A percentile compares a stretch with the other conserved stretches of the same genome.
phyloP scores from a whole-genome alignment of 2,797 vertebrate genomes.

The Phrynocephalus forsythii region DNA sequence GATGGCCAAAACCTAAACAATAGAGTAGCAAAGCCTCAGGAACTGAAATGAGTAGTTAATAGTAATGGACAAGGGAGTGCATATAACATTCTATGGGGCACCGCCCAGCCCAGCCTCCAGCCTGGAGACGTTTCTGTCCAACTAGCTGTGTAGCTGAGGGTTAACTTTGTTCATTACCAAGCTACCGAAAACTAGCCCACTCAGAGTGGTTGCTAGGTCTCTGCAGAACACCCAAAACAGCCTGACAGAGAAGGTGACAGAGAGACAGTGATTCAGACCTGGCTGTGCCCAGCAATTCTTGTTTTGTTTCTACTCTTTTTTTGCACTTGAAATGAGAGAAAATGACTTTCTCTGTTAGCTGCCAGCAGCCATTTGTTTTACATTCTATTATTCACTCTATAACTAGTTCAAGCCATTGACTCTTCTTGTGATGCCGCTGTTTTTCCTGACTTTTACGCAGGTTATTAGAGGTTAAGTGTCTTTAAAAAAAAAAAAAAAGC shows the following conservation, averaged over 20 bases:
- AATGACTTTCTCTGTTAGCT: slow-evolving; percentile 48
- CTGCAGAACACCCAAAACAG: slow-evolving; percentile 36
- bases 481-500: neutral
- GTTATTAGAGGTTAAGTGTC: slow-evolving; percentile 49
- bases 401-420: slow-evolving; percentile 37
- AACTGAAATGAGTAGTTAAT: too few species aligned
- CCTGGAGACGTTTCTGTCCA: neutral
- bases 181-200: slow-evolving; percentile 14
- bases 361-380: slow-evolving; percentile 48
- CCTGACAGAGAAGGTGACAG: slow-evolving; percentile 4
- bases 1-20: too few species aligned
- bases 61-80: neutral
- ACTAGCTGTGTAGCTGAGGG: slow-evolving; percentile 18
- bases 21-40: too few species aligned
- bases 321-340: slow-evolving; percentile 44
- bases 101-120: neutral
- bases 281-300: slow-evolving; percentile 28
- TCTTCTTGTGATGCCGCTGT: neutral
- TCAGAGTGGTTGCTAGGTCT: slow-evolving; percentile 24
- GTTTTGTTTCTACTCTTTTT: slow-evolving; percentile 37
- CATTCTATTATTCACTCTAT: slow-evolving; percentile 32
- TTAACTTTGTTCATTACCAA: slow-evolving; percentile 18
- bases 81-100: too few species aligned
- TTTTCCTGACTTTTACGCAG: slow-evolving; percentile 33
- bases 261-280: slow-evolving; percentile 8